Percentiles rank a stretch among this genome's conserved stretches.
Evolutionary conservation across 92 coral and sea anemone species (phyloP).

Genomic region (Blastomussa wellsi): DNA sequence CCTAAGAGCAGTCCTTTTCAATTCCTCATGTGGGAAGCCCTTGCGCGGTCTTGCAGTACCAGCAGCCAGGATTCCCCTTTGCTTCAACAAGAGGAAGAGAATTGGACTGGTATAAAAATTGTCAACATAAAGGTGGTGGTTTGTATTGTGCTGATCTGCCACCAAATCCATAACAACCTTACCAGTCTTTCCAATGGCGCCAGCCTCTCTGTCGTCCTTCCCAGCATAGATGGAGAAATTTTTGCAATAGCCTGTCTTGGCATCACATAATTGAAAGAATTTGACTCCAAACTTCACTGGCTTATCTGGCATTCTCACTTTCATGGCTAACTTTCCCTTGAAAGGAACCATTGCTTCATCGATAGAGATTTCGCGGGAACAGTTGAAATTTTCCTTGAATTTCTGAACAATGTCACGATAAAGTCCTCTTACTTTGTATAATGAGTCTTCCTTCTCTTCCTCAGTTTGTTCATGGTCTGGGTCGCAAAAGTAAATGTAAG

Average conservation of each 20-base stretch:
- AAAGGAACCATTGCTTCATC: constrained; percentile 44
- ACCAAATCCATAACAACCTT: constrained; percentile 29
- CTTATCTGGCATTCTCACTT: constrained; percentile 61
- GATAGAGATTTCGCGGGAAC: constrained; percentile 33
- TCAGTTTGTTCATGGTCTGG: constrained; percentile 25
- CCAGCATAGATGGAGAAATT: constrained; percentile 40
- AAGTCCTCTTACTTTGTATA: constrained; percentile 27
- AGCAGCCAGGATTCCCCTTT: constrained; percentile 35
- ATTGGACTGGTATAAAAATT: constrained; percentile 41
- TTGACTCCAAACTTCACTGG: constrained; percentile 56
- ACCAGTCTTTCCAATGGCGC: constrained; percentile 48
- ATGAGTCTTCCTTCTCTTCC: constrained; percentile 16
- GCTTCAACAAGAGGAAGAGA: constrained; percentile 36
- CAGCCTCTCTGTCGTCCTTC: constrained; percentile 26
- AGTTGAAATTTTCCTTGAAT: constrained; percentile 18
- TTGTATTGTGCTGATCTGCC: constrained; percentile 8
- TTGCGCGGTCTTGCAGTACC: constrained; percentile 36
- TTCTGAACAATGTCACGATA: constrained; percentile 10
- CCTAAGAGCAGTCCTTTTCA: constrained; percentile 10
- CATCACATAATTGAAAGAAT: constrained; percentile 50
- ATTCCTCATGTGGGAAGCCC: constrained; percentile 31
- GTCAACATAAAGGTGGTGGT: constrained; percentile 33
- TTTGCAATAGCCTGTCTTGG: constrained; percentile 44
- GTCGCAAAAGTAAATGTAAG: constrained; percentile 50
- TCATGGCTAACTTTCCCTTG: constrained; percentile 39